Conservation (phyloP, 2,113 vertebrate genomes). For the Choloepus hoffmanni region DNA sequence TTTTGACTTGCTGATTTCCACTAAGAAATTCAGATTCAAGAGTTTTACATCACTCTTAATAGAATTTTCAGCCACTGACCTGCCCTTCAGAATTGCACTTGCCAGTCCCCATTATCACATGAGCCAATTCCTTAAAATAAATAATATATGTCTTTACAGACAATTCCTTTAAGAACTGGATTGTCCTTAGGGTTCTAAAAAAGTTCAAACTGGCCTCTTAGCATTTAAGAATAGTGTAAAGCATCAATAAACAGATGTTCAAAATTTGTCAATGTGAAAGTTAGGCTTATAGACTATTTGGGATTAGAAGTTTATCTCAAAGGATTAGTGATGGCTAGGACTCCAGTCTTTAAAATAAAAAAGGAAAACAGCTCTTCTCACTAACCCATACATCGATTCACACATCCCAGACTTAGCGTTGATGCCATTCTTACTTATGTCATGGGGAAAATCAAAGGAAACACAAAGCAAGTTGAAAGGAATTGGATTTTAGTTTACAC, state of each 20-base stretch:
- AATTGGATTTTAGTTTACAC: not conserved
- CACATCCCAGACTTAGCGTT: not conserved
- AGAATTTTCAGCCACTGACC: too few species aligned
- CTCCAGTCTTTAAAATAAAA: not conserved
- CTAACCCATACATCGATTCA: not conserved
- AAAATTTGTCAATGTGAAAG: not conserved
- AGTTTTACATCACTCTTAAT: too few species aligned
- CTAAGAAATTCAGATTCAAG: too few species aligned
- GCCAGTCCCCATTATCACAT: too few species aligned
- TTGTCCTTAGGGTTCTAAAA: not conserved
- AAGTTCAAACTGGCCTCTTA: not conserved
- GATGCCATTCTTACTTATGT: not conserved
- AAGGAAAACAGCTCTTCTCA: not conserved
- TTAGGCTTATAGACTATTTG: not conserved
- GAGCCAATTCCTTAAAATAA: too few species aligned
- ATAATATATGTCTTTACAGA: not conserved
- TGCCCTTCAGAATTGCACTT: too few species aligned
- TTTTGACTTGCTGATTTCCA: too few species aligned
- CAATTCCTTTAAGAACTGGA: not conserved
- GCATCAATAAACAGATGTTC: not conserved
- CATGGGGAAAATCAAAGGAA: conserved; percentile 5
- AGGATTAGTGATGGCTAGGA: not conserved
- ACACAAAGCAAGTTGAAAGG: not conserved
- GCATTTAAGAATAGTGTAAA: not conserved
- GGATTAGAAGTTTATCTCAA: not conserved